These are phyloP conservation scores for Steinernema khuongi DNA, from an alignment of 1,140 invertebrate genomes.

Conservation along the genomic window DNA sequence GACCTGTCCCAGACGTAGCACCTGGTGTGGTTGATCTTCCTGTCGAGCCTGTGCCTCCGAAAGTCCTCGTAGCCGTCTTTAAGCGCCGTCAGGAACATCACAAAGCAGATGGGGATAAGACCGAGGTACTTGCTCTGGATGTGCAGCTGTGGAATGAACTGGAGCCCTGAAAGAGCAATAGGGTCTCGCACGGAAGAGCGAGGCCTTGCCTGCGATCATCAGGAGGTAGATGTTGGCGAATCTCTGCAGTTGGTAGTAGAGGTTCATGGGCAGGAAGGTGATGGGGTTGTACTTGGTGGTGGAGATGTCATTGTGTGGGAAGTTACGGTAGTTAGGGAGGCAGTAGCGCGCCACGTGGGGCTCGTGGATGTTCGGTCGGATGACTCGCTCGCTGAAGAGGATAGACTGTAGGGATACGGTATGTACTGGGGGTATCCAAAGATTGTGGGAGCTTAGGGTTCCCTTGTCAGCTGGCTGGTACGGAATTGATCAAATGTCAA, in stretches of 20 bases:
- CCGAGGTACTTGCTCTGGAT: conserved; percentile 92
- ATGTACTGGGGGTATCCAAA: too few species aligned
- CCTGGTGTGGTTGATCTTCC: conserved; percentile 82
- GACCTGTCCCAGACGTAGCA: conserved; percentile 82
- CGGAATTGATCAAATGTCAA: too few species aligned
- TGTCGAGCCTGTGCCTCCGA: conserved; percentile 77
- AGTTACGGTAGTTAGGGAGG: conserved; percentile 67
- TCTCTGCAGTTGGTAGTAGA: conserved; percentile 69
- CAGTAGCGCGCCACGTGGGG: not conserved
- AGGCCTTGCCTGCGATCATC: conserved; percentile 74
- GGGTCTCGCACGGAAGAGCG: conserved; percentile 58
- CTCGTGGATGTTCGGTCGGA: not conserved
- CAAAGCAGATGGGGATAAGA: conserved; percentile 86
- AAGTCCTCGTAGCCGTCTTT: conserved; percentile 94
- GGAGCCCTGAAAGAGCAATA: conserved; percentile 58
- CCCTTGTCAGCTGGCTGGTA: too few species aligned
- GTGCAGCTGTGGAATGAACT: conserved; percentile 86
- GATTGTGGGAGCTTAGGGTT: too few species aligned
- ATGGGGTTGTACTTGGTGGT: conserved; percentile 91
- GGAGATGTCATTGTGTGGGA: conserved; percentile 73
- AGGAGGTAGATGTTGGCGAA: conserved; percentile 96
- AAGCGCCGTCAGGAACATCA: conserved; percentile 83
- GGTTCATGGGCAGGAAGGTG: conserved; percentile 75
- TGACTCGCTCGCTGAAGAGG: not conserved
- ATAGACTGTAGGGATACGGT: too few species aligned